These are phyloP conservation scores for Catostomus latipinnis DNA, from an alignment of 2,797 vertebrate genomes.

Conservation along the genomic window DNA sequence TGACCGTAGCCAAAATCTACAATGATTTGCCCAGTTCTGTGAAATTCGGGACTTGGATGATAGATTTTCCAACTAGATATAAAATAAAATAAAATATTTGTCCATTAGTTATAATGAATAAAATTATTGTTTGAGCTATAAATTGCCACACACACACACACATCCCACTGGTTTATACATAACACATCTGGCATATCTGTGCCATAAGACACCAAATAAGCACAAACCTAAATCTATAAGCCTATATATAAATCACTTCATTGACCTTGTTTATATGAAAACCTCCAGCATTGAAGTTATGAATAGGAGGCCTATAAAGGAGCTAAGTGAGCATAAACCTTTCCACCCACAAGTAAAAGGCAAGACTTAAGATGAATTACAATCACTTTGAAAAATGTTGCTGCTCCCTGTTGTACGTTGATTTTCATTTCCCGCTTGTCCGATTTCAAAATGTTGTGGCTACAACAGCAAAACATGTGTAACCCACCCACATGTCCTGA, in stretches of 20 bases:
- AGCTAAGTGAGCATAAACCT: constrained; percentile 12
- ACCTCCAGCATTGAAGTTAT: constrained; percentile 32
- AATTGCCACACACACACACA: constrained; percentile 9
- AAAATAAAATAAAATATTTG: neutral
- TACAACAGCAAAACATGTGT: constrained; percentile 59
- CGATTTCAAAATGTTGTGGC: constrained; percentile 51
- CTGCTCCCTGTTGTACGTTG: constrained; percentile 30
- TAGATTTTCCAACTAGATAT: neutral
- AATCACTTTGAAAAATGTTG: constrained; percentile 40
- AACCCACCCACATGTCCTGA: constrained; percentile 52
- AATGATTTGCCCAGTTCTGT: neutral
- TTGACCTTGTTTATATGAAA: constrained; percentile 20
- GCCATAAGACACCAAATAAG: neutral
- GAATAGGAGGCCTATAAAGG: constrained; percentile 1
- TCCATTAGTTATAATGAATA: neutral
- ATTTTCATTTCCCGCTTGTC: constrained; percentile 51
- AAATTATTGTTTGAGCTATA: neutral
- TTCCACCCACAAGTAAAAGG: constrained; percentile 31
- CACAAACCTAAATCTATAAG: neutral
- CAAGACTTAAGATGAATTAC: constrained; percentile 28
- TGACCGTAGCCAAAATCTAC: constrained; percentile 25
- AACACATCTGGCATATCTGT: neutral
- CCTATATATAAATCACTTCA: constrained; percentile 17
- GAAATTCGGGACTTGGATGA: neutral
- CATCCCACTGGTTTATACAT: constrained; percentile 1